Conservation (phyloP, 2,797 vertebrate species). For the Carduelis carduelis region DNA sequence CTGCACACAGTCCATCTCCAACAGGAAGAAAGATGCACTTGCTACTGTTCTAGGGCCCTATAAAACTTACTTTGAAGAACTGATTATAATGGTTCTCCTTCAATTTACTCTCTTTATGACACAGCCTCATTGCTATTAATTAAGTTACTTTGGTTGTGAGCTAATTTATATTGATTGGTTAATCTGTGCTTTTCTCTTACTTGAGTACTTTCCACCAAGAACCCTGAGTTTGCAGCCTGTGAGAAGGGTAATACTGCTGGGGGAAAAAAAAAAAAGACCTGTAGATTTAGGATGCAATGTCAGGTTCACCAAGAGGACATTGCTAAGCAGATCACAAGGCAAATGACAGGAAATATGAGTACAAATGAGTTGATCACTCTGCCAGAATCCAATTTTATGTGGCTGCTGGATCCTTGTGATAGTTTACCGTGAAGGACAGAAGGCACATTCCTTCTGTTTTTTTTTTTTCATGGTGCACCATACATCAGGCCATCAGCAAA, state of each 20-base stretch:
- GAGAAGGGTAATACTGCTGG: neutral
- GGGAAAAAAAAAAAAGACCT: neutral
- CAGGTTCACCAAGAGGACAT: constrained; percentile 34
- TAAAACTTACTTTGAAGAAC: neutral
- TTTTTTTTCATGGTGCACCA: neutral
- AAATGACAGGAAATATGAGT: constrained; percentile 8
- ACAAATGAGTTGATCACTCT: constrained; percentile 29
- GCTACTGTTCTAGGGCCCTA: neutral
- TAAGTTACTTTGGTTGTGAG: neutral
- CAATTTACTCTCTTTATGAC: neutral
- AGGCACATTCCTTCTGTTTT: neutral
- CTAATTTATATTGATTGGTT: neutral
- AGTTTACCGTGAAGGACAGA: neutral
- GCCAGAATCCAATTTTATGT: constrained; percentile 7
- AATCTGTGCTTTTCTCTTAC: neutral
- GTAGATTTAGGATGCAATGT: neutral
- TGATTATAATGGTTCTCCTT: neutral
- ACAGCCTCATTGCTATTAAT: neutral
- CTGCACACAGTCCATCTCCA: neutral
- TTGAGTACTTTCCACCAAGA: neutral
- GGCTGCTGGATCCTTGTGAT: constrained; percentile 31
- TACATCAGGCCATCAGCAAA: neutral
- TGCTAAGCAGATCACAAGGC: constrained; percentile 27
- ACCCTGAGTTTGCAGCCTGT: neutral
- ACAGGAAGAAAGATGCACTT: neutral